Conservation (phyloP, 2,888 invertebrate genomes). For the Graphium colonna region DNA sequence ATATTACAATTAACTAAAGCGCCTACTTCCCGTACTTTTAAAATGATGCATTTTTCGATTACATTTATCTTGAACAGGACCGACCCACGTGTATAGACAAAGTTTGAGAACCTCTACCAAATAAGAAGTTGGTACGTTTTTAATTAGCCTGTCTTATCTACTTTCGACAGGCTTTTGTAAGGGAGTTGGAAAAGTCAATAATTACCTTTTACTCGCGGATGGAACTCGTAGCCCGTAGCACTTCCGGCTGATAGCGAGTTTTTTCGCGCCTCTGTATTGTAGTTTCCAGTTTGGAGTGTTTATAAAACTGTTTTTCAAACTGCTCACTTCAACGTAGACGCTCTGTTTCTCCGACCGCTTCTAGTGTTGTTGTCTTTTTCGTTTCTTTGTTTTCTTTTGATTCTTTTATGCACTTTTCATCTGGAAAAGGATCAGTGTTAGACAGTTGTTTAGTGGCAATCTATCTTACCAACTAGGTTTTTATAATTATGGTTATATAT, state of each 20-base stretch:
- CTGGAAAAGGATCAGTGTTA: too few species aligned
- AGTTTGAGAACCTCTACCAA: slow-evolving; percentile 16
- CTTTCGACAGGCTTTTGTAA: slow-evolving; percentile 12
- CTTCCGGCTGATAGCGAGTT: slow-evolving; percentile 11
- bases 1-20: too few species aligned
- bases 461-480: too few species aligned
- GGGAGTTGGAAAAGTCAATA: slow-evolving; percentile 29
- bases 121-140: slow-evolving; percentile 32
- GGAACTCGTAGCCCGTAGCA: slow-evolving; percentile 21
- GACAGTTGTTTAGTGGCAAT: too few species aligned
- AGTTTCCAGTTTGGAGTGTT: slow-evolving; percentile 16
- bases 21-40: too few species aligned
- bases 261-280: background rate
- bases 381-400: background rate
- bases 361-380: background rate
- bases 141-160: slow-evolving; percentile 24
- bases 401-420: too few species aligned
- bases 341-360: background rate
- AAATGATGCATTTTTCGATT: too few species aligned
- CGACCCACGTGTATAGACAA: too few species aligned
- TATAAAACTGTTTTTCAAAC: slow-evolving; percentile 12
- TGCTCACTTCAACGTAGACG: background rate
- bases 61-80: too few species aligned
- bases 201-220: slow-evolving; percentile 25
- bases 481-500: too few species aligned